Percentiles rank a stretch among this genome's conserved stretches.
Conservation (phyloP, 2,888 invertebrate genomes). For the Lysandra coridon region DNA sequence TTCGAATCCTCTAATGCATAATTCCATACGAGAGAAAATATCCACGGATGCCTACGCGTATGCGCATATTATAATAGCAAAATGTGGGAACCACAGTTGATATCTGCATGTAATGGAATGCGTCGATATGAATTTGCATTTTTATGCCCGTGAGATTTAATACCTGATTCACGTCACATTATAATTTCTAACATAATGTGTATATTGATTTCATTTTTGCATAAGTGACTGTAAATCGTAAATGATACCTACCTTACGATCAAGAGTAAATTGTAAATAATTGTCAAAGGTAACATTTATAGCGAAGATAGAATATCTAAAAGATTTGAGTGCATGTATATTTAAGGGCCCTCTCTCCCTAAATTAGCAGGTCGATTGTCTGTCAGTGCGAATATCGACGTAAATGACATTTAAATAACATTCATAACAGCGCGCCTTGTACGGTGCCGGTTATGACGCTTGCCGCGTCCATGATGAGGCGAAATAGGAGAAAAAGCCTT, state of each 20-base stretch:
- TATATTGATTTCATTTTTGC: conserved; percentile 22
- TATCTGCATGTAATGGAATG: conserved; percentile 49
- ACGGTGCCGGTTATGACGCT: too few relatives aligned
- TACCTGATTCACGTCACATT: conserved; percentile 34
- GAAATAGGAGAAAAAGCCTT: too few relatives aligned
- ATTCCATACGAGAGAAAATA: conserved; percentile 71
- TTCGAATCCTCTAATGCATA: conserved; percentile 59
- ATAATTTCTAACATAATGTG: conserved; percentile 18
- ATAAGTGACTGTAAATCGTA: conserved; percentile 1
- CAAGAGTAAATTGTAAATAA: not conserved
- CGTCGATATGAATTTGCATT: conserved; percentile 45
- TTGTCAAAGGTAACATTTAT: not conserved
- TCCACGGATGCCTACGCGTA: conserved; percentile 57
- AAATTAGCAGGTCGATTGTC: too few relatives aligned
- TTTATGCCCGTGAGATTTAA: conserved; percentile 37
- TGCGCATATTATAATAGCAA: conserved; percentile 56
- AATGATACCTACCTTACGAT: conserved; percentile 12
- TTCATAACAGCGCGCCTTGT: too few relatives aligned
- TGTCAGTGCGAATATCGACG: too few relatives aligned
- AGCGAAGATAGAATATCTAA: not conserved
- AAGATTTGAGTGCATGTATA: not conserved
- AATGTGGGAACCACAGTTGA: conserved; percentile 56
- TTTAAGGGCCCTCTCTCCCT: not conserved
- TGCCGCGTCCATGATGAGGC: too few relatives aligned
- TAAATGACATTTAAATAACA: too few relatives aligned